Base-by-base conservation (phyloP, 2,888 invertebrate genomes). In the Eledona agricola region DNA sequence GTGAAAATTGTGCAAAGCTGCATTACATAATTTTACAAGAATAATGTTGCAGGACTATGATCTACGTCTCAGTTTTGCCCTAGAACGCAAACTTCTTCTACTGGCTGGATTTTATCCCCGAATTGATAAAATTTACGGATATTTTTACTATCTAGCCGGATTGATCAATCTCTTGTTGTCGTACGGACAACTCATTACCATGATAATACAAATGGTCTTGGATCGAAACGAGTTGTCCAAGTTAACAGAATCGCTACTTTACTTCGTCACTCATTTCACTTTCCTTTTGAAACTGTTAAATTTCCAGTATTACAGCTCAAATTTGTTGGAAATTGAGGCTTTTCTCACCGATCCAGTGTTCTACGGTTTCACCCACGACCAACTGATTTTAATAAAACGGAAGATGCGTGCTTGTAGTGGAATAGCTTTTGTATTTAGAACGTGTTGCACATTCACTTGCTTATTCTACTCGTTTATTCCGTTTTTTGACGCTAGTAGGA, bases 181-280 rank as follows among this genome's bases (percentile, higher is more conserved):
- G n/a, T n/a, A n/a, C n/a, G n/a, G n/a, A n/a, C n/a, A n/a, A n/a
- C n/a, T n/a, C n/a, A n/a, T n/a, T n/a, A n/a, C 40, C n/a, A 40
- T 40, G 40, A 25, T 16, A n/a, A 17, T 40, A 3, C 28, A 28
- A 28, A 40, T 40, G 13, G 7, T 40, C n/a, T 10, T 28, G 7
- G 28, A 25, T 19, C 13, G 15, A 23, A 9, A 40, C 4, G 40
- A 40, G 2, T 25, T 40, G 7, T 40, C 40, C 15, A 40, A 40
- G 28, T 5, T 40, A 10, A 5, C 28, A 4, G 40, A 40, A 19
- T 17, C 40, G n/a, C 15, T 40, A 4, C 25, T 17, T 5, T 28
- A 15, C 11, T 40, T 40, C 13, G 17, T 26, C 6, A 40, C 40
- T 3, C 28, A 26, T 9, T 2, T 6, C 6, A 40, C 40, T 4